These are phyloP conservation scores for Drosophila quasianomalipes DNA, from an alignment of 2,888 invertebrate species.

Conservation along the genomic window DNA sequence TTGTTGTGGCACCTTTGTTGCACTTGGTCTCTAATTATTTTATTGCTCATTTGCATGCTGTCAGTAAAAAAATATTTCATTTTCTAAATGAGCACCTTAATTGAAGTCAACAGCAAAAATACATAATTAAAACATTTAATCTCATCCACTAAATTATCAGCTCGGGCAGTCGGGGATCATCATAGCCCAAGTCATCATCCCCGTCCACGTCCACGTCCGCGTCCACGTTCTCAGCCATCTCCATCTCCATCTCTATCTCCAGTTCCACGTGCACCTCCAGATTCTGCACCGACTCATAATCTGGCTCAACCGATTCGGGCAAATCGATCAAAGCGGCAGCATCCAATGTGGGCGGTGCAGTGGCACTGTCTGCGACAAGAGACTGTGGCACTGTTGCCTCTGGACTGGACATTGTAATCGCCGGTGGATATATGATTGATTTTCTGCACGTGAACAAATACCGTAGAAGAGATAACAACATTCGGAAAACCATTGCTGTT, in stretches of 20 bases:
- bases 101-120: slow-evolving; percentile 19
- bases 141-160: slow-evolving; percentile 44
- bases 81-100: slow-evolving; percentile 38
- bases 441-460: slow-evolving; percentile 52
- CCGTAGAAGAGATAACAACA: slow-evolving; percentile 51
- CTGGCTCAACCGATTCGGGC: not conserved
- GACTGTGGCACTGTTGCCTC: not conserved
- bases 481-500: slow-evolving; percentile 31
- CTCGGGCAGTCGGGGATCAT: slow-evolving; percentile 68
- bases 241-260: not conserved
- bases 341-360: not conserved
- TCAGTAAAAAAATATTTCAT: slow-evolving; percentile 26
- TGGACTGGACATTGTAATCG: too few relatives aligned
- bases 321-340: not conserved
- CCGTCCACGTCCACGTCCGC: not conserved
- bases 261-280: slow-evolving; percentile 14
- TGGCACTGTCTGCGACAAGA: not conserved
- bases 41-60: slow-evolving; percentile 34
- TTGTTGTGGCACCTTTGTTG: slow-evolving; percentile 45
- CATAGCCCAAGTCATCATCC: slow-evolving; percentile 48
- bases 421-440: not conserved
- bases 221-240: slow-evolving; percentile 3
- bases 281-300: slow-evolving; percentile 26
- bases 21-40: slow-evolving; percentile 47
- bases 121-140: not conserved